Conservation (phyloP, 2,888 invertebrate species). For the Subacronicta megacephala region DNA sequence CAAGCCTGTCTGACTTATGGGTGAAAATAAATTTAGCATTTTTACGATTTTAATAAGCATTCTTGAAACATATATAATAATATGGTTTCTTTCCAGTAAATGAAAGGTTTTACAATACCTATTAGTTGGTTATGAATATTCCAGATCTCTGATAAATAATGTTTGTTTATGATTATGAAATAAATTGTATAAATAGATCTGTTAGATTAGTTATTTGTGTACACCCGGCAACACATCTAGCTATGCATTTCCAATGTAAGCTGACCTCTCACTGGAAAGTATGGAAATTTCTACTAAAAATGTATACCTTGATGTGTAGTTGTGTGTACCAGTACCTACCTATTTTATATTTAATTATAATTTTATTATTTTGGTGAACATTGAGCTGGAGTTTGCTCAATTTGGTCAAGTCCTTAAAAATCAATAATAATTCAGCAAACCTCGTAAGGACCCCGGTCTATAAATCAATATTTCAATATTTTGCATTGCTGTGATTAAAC, state of each 20-base stretch:
- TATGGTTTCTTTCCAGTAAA: background rate
- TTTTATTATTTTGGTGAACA: constrained; percentile 14
- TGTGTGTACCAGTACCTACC: background rate
- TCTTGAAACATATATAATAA: background rate
- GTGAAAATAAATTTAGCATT: background rate
- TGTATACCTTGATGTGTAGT: too few relatives aligned
- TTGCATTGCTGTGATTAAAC: too few relatives aligned
- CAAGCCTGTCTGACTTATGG: constrained; percentile 10
- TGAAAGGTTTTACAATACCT: background rate
- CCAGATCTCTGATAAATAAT: constrained; percentile 2
- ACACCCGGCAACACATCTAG: too few relatives aligned
- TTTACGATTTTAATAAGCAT: background rate
- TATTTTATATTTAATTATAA: constrained; percentile 5
- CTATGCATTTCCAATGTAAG: too few relatives aligned
- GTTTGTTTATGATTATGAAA: constrained; percentile 4
- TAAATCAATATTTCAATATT: too few relatives aligned
- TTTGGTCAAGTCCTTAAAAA: constrained; percentile 46
- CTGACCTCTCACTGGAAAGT: too few relatives aligned
- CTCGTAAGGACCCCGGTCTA: too few relatives aligned
- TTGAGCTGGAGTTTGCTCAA: constrained; percentile 33
- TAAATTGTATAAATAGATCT: constrained; percentile 24
- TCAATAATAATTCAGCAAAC: too few relatives aligned
- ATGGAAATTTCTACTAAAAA: too few relatives aligned
- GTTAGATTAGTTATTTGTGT: constrained; percentile 17
- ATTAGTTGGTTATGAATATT: constrained; percentile 1